These are phyloP conservation scores for Coryphaenoides rupestris DNA, from an alignment of 2,113 vertebrate species.

Conservation along the genomic window DNA sequence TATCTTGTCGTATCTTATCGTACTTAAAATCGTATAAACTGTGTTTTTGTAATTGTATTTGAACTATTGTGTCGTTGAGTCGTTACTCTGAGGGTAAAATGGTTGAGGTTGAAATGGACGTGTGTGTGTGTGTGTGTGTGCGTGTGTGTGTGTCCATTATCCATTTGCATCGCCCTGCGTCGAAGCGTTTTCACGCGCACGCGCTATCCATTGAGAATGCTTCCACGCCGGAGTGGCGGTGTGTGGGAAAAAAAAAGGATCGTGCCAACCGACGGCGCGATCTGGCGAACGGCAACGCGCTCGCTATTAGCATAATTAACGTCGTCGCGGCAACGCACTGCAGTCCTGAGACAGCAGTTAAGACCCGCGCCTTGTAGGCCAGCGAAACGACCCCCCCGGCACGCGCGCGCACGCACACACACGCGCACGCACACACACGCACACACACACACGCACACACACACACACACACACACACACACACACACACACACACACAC, in stretches of 20 bases:
- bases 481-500: slow-evolving; percentile 12
- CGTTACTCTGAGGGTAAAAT: neutral
- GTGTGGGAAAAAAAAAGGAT: slow-evolving; percentile 24
- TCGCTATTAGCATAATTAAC: slow-evolving; percentile 58
- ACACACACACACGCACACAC: neutral
- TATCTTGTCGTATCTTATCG: too few relatives aligned
- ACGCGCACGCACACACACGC: slow-evolving; percentile 20
- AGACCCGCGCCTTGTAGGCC: neutral
- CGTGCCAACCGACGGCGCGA: slow-evolving; percentile 27
- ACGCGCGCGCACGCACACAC: slow-evolving; percentile 11
- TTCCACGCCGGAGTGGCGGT: neutral
- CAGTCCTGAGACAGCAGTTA: slow-evolving; percentile 26
- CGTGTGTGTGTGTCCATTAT: neutral
- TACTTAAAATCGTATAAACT: too few relatives aligned
- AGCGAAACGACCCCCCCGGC: neutral
- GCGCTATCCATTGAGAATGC: neutral
- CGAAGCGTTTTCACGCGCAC: neutral
- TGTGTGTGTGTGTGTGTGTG: slow-evolving; percentile 9
- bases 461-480: neutral
- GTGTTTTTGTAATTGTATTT: too few relatives aligned
- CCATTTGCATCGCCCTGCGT: neutral
- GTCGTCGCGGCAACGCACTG: slow-evolving; percentile 47
- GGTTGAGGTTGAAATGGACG: neutral
- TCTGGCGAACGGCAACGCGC: neutral
- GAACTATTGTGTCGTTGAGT: too few relatives aligned